These are phyloP conservation scores for Stichopus chloronotus DNA, from an alignment of 35 echinoderm and acorn worm genomes.

Conservation along the genomic window DNA sequence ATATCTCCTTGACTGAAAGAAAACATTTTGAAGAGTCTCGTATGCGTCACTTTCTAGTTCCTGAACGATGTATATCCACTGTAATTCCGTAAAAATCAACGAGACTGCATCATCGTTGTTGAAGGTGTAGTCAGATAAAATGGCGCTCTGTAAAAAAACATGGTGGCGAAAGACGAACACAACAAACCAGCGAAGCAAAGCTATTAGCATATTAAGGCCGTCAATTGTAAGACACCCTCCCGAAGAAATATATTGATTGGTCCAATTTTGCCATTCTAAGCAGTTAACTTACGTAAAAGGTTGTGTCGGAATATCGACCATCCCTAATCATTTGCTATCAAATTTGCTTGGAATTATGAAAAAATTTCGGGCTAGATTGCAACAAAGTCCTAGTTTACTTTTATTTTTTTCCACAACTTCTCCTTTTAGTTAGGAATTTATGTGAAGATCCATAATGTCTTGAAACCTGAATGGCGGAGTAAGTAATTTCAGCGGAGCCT, in stretches of 20 bases:
- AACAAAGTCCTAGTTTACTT: too few species aligned
- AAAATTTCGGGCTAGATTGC: too few species aligned
- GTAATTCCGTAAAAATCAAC: neutral
- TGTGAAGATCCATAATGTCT: neutral
- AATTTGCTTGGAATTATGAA: too few species aligned
- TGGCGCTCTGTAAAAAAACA: conserved; percentile 56
- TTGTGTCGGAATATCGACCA: too few species aligned
- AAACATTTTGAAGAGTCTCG: neutral
- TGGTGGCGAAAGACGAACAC: conserved; percentile 36
- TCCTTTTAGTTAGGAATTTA: too few species aligned
- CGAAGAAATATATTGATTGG: conserved; percentile 50
- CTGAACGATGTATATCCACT: neutral
- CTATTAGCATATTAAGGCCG: conserved; percentile 49
- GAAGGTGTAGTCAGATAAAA: conserved; percentile 32
- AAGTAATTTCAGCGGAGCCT: neutral
- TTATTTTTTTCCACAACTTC: too few species aligned
- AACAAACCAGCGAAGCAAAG: conserved; percentile 42
- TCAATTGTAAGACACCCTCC: conserved; percentile 58
- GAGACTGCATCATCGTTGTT: neutral
- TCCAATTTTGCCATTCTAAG: neutral
- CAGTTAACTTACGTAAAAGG: neutral
- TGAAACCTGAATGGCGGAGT: neutral
- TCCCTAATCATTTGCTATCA: too few species aligned
- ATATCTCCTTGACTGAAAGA: neutral
- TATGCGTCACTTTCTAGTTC: neutral